phyloP scores from a whole-genome alignment of 2,113 vertebrate genomes.

The Rhineura floridana region DNA sequence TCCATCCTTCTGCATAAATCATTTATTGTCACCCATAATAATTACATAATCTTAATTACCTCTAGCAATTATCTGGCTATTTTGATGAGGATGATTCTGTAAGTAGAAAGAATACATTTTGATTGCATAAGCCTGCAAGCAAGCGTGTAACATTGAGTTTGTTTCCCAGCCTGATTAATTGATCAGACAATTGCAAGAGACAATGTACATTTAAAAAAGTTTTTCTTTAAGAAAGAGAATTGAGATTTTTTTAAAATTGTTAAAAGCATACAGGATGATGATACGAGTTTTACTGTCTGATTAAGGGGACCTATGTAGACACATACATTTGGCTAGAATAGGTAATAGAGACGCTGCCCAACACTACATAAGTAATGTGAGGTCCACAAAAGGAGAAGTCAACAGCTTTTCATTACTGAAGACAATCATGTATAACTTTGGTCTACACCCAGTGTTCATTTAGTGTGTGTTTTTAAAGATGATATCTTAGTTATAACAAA shows the following conservation, averaged over 20 bases:
- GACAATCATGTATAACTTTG: background rate
- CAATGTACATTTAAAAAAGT: background rate
- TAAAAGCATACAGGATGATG: background rate
- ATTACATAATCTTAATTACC: conserved; percentile 54
- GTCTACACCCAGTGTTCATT: background rate
- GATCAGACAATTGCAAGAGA: conserved; percentile 19
- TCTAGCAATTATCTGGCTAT: conserved; percentile 51
- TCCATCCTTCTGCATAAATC: conserved; percentile 28
- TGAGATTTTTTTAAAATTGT: background rate
- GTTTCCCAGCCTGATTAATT: conserved; percentile 33
- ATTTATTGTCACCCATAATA: conserved; percentile 45
- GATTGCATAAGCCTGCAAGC: conserved; percentile 45
- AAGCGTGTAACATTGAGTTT: conserved; percentile 10
- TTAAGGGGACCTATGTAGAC: background rate
- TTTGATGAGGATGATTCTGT: conserved; percentile 49
- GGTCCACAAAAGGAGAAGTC: background rate
- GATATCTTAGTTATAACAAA: background rate
- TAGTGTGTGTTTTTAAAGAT: background rate
- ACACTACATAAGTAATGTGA: background rate
- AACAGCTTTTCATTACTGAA: background rate
- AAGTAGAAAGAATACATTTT: conserved; percentile 53
- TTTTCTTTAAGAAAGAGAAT: background rate
- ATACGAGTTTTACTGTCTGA: background rate
- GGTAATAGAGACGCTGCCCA: background rate
- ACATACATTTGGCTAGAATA: background rate